Percentiles rank a stretch among this genome's conserved stretches.
These are phyloP conservation scores for Lutjanus argentimaculatus DNA, from an alignment of 2,797 vertebrate genomes.

Conservation along the genomic window DNA sequence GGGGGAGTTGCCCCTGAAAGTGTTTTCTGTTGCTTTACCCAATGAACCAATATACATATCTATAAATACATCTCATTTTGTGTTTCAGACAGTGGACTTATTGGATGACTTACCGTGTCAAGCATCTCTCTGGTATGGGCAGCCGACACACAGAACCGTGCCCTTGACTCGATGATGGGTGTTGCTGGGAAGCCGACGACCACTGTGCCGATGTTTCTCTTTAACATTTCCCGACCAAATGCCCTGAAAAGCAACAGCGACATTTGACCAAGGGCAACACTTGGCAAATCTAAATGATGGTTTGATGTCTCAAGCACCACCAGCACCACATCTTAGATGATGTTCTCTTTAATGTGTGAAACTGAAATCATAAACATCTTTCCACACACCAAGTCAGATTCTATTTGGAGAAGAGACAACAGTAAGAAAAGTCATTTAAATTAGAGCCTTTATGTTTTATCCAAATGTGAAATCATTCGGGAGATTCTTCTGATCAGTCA, in stretches of 20 bases:
- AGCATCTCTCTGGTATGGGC: conserved; percentile 96
- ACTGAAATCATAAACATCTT: conserved; percentile 29
- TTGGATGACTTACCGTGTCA: conserved; percentile 88
- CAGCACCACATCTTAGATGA: conserved; percentile 34
- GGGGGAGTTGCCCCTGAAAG: too few species aligned
- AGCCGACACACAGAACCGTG: conserved; percentile 96
- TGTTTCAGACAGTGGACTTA: not conserved
- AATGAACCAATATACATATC: too few species aligned
- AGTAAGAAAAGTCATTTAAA: conserved; percentile 6
- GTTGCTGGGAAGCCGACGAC: conserved; percentile 98
- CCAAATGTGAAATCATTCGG: conserved; percentile 11
- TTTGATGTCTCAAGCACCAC: conserved; percentile 11
- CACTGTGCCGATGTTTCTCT: conserved; percentile 95
- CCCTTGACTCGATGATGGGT: conserved; percentile 97
- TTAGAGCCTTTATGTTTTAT: conserved; percentile 13
- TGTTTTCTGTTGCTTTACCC: too few species aligned
- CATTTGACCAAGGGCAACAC: conserved; percentile 18
- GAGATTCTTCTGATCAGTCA: not conserved
- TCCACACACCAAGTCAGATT: conserved; percentile 9
- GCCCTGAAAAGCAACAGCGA: conserved; percentile 84
- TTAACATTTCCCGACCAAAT: conserved; percentile 97
- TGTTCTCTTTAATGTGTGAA: conserved; percentile 37
- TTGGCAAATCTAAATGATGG: conserved; percentile 14
- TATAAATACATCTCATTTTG: not conserved
- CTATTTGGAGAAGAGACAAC: conserved; percentile 19